Percentiles rank a stretch among this genome's conserved stretches.
phyloP scores from a whole-genome alignment of 2,113 vertebrate genomes.

The Stegastes partitus region DNA sequence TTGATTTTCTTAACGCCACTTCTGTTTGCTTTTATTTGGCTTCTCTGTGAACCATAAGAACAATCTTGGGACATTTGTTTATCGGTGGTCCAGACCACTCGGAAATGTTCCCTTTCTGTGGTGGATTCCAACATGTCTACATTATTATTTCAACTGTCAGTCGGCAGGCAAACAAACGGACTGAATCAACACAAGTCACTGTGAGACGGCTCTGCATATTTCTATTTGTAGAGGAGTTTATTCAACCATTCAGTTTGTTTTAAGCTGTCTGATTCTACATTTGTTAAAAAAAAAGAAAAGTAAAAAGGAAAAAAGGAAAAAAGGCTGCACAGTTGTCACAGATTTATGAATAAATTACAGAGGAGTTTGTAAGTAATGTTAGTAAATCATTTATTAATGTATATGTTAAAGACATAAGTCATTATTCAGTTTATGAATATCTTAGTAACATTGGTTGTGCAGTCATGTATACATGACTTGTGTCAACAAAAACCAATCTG shows the following conservation, averaged over 20 bases:
- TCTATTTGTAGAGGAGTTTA: background rate
- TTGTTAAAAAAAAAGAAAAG: too few relatives aligned
- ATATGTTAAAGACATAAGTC: too few relatives aligned
- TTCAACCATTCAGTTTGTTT: background rate
- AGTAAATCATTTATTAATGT: too few relatives aligned
- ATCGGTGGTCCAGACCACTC: background rate
- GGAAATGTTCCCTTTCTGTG: background rate
- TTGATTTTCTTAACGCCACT: background rate
- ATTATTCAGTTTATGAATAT: too few relatives aligned
- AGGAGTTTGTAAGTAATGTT: too few relatives aligned
- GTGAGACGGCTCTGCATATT: background rate
- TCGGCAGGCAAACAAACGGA: background rate
- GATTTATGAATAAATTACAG: too few relatives aligned
- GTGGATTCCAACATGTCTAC: background rate
- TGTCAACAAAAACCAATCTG: too few relatives aligned
- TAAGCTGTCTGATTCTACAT: background rate
- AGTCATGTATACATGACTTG: too few relatives aligned
- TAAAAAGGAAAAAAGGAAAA: too few relatives aligned
- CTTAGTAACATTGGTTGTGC: too few relatives aligned
- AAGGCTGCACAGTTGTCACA: too few relatives aligned
- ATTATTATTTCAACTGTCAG: background rate
- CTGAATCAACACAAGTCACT: background rate
- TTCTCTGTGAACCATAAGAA: background rate
- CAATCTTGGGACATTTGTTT: background rate
- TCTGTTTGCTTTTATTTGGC: background rate